Evolutionary conservation across 2,888 invertebrate species (phyloP).

Genomic region (Thumatha senex): DNA sequence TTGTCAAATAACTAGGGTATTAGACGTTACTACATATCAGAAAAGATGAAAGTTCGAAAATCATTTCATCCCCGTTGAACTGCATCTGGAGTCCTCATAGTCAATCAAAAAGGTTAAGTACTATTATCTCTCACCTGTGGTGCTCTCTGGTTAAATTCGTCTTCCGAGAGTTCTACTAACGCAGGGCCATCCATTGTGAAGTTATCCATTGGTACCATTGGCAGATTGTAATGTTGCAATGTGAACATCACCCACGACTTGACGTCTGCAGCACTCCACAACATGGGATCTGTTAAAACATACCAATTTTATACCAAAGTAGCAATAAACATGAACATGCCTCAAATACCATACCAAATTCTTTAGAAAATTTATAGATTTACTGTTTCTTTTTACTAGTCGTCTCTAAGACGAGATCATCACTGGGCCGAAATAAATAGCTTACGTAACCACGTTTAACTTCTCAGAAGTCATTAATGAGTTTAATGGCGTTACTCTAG

Average conservation of each 20-base stretch:
- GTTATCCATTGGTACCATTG: constrained; percentile 88
- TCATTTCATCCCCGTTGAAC: no score
- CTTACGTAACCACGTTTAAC: constrained; percentile 68
- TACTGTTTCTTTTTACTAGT: constrained; percentile 14
- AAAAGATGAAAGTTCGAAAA: no score
- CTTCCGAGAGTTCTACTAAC: constrained; percentile 90
- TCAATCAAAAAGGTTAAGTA: background rate
- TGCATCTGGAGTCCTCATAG: no score
- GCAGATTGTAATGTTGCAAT: constrained; percentile 90
- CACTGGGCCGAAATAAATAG: constrained; percentile 46
- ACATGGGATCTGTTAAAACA: constrained; percentile 89
- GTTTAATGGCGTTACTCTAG: constrained; percentile 57
- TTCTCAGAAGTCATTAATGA: constrained; percentile 69
- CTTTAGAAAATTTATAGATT: background rate
- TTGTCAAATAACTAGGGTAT: no score
- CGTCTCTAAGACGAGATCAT: constrained; percentile 45
- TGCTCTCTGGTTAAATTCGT: constrained; percentile 92
- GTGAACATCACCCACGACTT: constrained; percentile 96
- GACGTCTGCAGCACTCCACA: constrained; percentile 93
- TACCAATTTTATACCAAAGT: background rate
- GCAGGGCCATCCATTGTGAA: constrained; percentile 92
- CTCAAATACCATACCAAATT: no score
- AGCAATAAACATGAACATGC: no score
- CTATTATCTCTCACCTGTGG: constrained; percentile 85
- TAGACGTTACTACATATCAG: no score